Evolutionary conservation across 2,797 vertebrate genomes (phyloP).

Genomic region (Notamacropus eugenii): DNA sequence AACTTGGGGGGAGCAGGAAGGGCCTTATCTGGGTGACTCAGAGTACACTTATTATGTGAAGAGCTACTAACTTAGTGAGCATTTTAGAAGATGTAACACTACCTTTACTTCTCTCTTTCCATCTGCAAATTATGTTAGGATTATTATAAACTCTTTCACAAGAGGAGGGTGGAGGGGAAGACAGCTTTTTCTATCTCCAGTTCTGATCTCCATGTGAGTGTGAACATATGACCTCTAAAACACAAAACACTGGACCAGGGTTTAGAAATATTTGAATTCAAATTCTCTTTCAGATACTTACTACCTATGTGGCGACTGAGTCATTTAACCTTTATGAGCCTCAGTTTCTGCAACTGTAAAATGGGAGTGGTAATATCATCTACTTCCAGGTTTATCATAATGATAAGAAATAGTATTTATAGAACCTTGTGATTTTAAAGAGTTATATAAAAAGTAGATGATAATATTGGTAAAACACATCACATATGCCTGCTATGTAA

Average conservation of each 20-base stretch:
- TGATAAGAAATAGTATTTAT: no score
- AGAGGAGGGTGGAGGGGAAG: neutral
- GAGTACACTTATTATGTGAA: neutral
- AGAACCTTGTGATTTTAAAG: no score
- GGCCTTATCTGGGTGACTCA: neutral
- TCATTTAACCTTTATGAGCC: neutral
- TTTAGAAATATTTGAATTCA: neutral
- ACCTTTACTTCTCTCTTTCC: neutral
- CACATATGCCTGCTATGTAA: no score
- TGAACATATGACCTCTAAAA: neutral
- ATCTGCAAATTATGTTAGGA: neutral
- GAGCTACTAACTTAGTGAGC: neutral
- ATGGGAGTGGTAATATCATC: neutral
- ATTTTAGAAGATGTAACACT: neutral
- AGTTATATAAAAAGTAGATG: no score
- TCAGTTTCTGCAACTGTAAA: neutral
- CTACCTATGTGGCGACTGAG: neutral
- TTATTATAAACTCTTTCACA: neutral
- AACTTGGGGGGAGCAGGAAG: neutral
- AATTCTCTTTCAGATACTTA: neutral
- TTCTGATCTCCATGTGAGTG: neutral
- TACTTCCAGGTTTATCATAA: no score
- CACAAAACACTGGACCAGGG: neutral
- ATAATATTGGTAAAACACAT: no score
- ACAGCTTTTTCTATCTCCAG: neutral